Evolutionary conservation across 2,888 invertebrate genomes (phyloP).

Genomic region (Leptopterna dolabrata): DNA sequence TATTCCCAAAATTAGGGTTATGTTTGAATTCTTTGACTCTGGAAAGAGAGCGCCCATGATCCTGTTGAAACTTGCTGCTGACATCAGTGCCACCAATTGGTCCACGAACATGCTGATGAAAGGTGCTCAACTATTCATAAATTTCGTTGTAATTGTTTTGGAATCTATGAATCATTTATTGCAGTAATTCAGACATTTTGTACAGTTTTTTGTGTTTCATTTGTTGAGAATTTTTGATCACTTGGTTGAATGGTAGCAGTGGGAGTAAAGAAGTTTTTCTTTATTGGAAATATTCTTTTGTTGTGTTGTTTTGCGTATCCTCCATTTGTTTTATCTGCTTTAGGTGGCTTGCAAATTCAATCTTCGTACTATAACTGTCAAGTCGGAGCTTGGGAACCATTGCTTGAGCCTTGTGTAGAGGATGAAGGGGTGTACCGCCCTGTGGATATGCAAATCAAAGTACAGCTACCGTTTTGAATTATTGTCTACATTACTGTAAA

Average conservation of each 20-base stretch:
- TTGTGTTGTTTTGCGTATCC: no score
- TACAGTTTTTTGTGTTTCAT: no score
- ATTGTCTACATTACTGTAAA: not conserved
- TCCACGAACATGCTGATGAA: slow-evolving; percentile 71
- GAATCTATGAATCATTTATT: no score
- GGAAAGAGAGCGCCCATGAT: slow-evolving; percentile 70
- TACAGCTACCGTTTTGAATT: slow-evolving; percentile 63
- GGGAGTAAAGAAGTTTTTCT: no score
- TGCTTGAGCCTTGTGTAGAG: slow-evolving; percentile 80
- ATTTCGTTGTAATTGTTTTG: not conserved
- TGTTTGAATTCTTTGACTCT: slow-evolving; percentile 74
- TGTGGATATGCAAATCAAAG: slow-evolving; percentile 77
- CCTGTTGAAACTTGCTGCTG: slow-evolving; percentile 71
- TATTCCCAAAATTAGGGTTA: slow-evolving; percentile 73
- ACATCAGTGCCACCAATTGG: slow-evolving; percentile 76
- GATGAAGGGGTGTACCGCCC: slow-evolving; percentile 77
- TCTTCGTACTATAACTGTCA: slow-evolving; percentile 77
- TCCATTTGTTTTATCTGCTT: not conserved
- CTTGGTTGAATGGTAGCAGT: no score
- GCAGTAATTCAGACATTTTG: no score
- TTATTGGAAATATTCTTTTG: no score
- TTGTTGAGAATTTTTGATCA: no score
- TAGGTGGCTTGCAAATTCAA: slow-evolving; percentile 68
- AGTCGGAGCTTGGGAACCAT: slow-evolving; percentile 83
- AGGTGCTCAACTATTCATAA: slow-evolving; percentile 61